Evolutionary conservation across 1,140 invertebrate genomes (phyloP).

Genomic region (Cydia splendana): DNA sequence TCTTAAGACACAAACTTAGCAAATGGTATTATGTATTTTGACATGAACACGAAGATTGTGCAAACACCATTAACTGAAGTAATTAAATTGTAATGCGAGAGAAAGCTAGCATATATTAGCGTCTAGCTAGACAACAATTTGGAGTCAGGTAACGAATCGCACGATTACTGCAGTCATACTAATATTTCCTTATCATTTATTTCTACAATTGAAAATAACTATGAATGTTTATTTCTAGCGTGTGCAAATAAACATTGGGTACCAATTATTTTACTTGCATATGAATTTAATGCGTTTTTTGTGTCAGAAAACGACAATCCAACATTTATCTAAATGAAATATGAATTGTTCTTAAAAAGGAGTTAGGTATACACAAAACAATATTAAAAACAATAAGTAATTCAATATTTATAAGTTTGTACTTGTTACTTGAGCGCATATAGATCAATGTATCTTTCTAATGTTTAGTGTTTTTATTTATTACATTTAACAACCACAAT

Average conservation of each 20-base stretch:
- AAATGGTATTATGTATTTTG: background rate
- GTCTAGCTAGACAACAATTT: slow-evolving; percentile 7
- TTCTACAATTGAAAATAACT: slow-evolving; percentile 17
- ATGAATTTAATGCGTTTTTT: too few relatives aligned
- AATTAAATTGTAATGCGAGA: background rate
- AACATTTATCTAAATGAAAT: too few relatives aligned
- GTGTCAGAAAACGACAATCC: too few relatives aligned
- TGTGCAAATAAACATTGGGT: background rate
- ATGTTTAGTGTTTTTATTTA: too few relatives aligned
- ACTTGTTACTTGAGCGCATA: too few relatives aligned
- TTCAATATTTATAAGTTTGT: too few relatives aligned
- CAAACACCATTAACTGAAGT: background rate
- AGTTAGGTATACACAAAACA: too few relatives aligned
- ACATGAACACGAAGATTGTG: background rate
- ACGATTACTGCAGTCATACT: background rate
- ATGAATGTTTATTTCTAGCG: background rate
- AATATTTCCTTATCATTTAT: background rate
- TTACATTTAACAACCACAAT: too few relatives aligned
- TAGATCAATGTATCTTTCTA: too few relatives aligned
- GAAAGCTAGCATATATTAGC: background rate
- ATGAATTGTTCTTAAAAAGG: too few relatives aligned
- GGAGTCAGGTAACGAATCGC: background rate
- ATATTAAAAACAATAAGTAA: too few relatives aligned
- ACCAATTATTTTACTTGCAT: background rate
- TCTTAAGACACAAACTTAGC: background rate